Evolutionary conservation across 2,888 invertebrate species (phyloP), one percentile per base, ranked within the genome.

Genomic region (Aspidiotus rigidus): DNA sequence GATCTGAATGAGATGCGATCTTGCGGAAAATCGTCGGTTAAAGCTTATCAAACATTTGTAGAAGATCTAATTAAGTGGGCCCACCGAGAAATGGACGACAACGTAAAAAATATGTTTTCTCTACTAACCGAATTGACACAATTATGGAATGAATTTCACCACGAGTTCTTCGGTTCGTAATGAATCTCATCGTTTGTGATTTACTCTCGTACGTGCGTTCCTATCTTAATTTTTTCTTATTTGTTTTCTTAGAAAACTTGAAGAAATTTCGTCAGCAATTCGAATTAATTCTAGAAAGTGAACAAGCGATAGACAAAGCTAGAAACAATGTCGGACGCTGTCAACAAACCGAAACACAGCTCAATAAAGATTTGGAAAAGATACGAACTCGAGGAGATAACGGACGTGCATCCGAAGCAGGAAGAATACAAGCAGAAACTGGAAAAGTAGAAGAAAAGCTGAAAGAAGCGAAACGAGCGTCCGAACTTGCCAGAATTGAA

Each of bases 51-150:
- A 64, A 76, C 78, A 75, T 79, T 79, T 39, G 75, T 79, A 42
- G 78, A 80, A 74, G 81, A 81, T 72, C 74, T 81, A 74, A 73
- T 79, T 64, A 78, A 78, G 73, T 81, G 81, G 81, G 78, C 81
- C 62, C 75, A 76, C 15, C 77, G 76, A 73, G 79, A 79, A 74
- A 79, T 79, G 72, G 80, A 80, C 73, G 74, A 79, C 73, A 80
- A 80, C 7, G 76, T 81, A 63, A 78, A 79, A 75, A 80, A 81
- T 74, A 78, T 79, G 5, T 78, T 79, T 72, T 76, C 76, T 63
- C 79, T 80, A 66, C 73, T 81, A 17, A 76, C 78, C 28, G 80
- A 81, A 71, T 75, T 81, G 16, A 78, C 78, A 71, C 72, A 77
- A n/a, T 73, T 80, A 57, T 81, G 81, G 80, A 77, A 78, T 17